Base-by-base conservation (phyloP, 1,140 invertebrate genomes). In the Paraescarpia echinospica region DNA sequence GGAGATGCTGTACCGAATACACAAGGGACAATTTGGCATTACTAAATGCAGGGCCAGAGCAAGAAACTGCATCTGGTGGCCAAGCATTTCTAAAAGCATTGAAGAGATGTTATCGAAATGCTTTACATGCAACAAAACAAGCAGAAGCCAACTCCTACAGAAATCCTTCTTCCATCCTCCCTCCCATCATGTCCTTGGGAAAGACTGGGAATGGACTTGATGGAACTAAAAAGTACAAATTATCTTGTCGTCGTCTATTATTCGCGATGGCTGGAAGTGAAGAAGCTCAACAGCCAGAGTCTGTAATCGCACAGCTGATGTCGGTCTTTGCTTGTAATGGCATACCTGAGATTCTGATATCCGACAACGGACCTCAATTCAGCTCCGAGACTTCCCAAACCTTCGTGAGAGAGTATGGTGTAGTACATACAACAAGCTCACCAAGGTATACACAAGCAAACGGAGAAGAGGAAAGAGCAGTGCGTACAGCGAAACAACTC, bases 341-440 rank as follows among this genome's bases (percentile, higher is more conserved):
- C 31, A 93, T 93, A n/a, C 91, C 93, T 89, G 92, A 41, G 90
- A 34, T 91, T 48, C 33, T 93, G 18, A 93, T 91, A 22, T 89
- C 35, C 31, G 96, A 96, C 94, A 95, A 95, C 92, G 95, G 95
- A 12, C 94, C 95, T 9, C 95, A 96, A 41, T 96, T 95, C 93
- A 91, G 51, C 1, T 95, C 94, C 31, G 59, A 90, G 5, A 94
- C 95, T 92, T 96, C 96, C 94, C 93, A 93, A 92, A 92, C 94
- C 6, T 96, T 96, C 95, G 88, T 93, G 9, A 94, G 94, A 92
- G 92, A 94, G 1, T 96, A 95, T 95, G 94, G 94, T 31, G 94
- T 96, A 91, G 89, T 93, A 27, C 95, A 96, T 93, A 59, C 93
- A 5, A 95, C 94, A 14, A 94, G 94, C 33, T 95, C 94, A 48